These are phyloP conservation scores for Diarsia brunnea DNA, from an alignment of 2,888 invertebrate genomes.

Conservation along the genomic window DNA sequence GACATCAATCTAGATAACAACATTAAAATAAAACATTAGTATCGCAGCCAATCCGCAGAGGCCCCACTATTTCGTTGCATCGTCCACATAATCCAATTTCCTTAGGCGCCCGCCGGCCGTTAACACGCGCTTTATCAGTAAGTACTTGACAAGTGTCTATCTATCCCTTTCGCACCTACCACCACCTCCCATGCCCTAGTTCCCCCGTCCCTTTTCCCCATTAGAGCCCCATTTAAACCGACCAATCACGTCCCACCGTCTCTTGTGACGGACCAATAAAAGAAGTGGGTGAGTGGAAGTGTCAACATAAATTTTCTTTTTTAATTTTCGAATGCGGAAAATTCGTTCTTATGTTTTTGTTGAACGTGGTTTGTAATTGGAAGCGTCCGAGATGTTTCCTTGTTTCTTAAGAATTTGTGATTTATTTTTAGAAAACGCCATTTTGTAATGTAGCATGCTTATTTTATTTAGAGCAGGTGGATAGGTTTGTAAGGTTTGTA, in stretches of 20 bases:
- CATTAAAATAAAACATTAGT: conserved; percentile 6
- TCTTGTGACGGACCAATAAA: conserved; percentile 88
- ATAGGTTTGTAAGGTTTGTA: background rate
- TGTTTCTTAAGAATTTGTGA: conserved; percentile 46
- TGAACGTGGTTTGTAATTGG: conserved; percentile 58
- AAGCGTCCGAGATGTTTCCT: conserved; percentile 58
- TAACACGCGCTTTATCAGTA: conserved; percentile 85
- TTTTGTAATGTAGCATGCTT: conserved; percentile 4
- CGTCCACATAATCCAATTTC: conserved; percentile 80
- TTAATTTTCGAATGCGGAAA: conserved; percentile 75
- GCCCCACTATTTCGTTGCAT: conserved; percentile 71
- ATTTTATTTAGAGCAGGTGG: conserved; percentile 4
- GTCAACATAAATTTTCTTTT: conserved; percentile 88
- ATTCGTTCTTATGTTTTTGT: conserved; percentile 66
- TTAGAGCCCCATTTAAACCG: conserved; percentile 84
- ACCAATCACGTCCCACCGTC: conserved; percentile 82
- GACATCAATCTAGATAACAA: background rate
- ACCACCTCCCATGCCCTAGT: conserved; percentile 69
- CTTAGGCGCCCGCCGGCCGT: conserved; percentile 82
- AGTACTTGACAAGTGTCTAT: conserved; percentile 89
- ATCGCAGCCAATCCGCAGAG: conserved; percentile 74
- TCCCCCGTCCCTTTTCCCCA: conserved; percentile 81
- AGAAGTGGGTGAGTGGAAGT: conserved; percentile 86
- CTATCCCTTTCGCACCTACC: conserved; percentile 80
- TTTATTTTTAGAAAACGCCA: conserved; percentile 44